A percentile compares a stretch with the other conserved stretches of the same genome.
Evolutionary conservation across 2,113 vertebrate genomes (phyloP).

Genomic region (Cathartes aura): DNA sequence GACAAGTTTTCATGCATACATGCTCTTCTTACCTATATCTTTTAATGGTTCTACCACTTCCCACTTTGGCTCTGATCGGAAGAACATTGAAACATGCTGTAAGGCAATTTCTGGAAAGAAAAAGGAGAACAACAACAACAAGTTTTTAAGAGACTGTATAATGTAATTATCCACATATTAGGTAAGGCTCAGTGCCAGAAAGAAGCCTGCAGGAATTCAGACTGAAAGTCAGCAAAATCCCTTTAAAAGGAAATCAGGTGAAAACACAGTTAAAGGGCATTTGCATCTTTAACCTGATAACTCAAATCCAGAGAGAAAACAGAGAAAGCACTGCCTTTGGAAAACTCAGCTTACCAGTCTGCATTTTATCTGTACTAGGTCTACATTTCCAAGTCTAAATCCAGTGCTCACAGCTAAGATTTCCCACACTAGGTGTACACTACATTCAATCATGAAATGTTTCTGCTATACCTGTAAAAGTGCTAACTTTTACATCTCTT

Average conservation of each 20-base stretch:
- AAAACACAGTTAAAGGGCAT: not conserved
- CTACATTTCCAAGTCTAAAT: not conserved
- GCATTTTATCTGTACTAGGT: not conserved
- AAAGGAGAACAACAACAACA: not conserved
- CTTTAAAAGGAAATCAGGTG: slow-evolving; percentile 20
- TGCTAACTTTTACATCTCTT: not conserved
- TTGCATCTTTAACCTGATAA: slow-evolving; percentile 19
- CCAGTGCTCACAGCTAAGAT: not conserved
- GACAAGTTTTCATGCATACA: not conserved
- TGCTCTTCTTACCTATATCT: slow-evolving; percentile 88
- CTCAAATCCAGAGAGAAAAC: not conserved
- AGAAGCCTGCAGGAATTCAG: not conserved
- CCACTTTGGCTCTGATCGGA: slow-evolving; percentile 96
- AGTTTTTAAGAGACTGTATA: not conserved
- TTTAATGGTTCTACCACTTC: slow-evolving; percentile 94
- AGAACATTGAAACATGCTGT: slow-evolving; percentile 99
- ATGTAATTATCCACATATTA: not conserved
- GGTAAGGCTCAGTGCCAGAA: not conserved
- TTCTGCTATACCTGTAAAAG: not conserved
- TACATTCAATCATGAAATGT: not conserved
- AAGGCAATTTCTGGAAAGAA: slow-evolving; percentile 90
- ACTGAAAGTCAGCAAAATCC: slow-evolving; percentile 13
- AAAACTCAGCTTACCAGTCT: not conserved
- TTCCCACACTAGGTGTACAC: not conserved
- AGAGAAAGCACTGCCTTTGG: not conserved